phyloP scores from a whole-genome alignment of 2,888 invertebrate species.

The Cataglyphis livida region DNA sequence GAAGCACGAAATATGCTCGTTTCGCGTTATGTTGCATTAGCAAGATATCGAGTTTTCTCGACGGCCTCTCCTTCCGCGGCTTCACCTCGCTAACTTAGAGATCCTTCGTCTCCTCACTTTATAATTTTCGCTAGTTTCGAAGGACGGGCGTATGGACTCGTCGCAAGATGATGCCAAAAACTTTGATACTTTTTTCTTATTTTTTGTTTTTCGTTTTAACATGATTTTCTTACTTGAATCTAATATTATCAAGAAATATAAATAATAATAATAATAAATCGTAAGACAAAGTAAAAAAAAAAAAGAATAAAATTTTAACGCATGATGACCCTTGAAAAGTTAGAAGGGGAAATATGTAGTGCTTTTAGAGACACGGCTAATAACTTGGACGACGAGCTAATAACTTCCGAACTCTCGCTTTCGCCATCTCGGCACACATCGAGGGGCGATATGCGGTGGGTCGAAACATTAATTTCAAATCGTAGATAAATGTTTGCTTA shows the following conservation, averaged over 20 bases:
- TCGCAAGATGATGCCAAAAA: constrained; percentile 19
- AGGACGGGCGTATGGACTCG: constrained; percentile 50
- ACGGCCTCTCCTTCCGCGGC: constrained; percentile 61
- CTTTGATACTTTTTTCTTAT: neutral
- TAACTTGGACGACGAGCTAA: constrained; percentile 13
- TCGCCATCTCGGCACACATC: constrained; percentile 26
- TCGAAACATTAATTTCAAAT: constrained; percentile 68
- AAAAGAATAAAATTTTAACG: neutral
- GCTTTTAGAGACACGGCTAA: neutral
- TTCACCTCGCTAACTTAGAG: constrained; percentile 55
- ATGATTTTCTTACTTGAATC: neutral
- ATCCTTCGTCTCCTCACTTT: neutral
- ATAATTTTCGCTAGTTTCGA: constrained; percentile 62
- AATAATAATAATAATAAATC: neutral
- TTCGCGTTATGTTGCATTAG: constrained; percentile 82
- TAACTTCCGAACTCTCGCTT: constrained; percentile 24
- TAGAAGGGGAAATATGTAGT: neutral
- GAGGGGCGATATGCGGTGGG: constrained; percentile 44
- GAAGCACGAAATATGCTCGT: neutral
- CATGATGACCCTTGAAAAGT: neutral
- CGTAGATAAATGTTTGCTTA: constrained; percentile 50
- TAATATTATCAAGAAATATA: neutral
- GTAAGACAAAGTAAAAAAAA: neutral
- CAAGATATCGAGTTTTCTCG: constrained; percentile 77
- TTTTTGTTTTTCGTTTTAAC: neutral